A percentile compares a stretch with the other conserved stretches of the same genome.
Conservation (phyloP, 2,797 vertebrate genomes). For the Glossophaga mutica region DNA sequence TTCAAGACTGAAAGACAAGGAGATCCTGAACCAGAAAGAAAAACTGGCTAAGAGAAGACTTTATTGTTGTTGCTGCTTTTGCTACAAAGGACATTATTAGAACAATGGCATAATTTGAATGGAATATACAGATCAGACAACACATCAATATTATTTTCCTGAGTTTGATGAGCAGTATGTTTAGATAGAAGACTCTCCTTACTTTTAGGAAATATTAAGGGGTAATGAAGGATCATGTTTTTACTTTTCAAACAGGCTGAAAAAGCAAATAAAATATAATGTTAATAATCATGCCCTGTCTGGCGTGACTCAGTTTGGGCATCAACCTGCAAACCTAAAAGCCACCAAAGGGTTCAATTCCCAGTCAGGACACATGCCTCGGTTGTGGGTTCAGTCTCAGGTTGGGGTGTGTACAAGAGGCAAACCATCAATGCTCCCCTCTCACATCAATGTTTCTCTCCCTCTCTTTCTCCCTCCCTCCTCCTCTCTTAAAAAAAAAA, state of each 20-base stretch:
- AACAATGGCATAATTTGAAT: neutral
- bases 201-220: neutral
- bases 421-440: neutral
- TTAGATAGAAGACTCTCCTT: neutral
- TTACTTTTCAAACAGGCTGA: neutral
- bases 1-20: neutral
- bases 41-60: neutral
- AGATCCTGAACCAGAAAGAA: neutral
- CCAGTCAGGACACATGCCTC: neutral
- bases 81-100: neutral
- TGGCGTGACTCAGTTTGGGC: neutral
- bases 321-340: neutral
- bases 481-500: neutral
- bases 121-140: neutral
- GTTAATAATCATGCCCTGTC: neutral
- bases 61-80: accelerated
- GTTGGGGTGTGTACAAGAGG: neutral
- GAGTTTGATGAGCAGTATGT: neutral
- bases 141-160: neutral
- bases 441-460: neutral
- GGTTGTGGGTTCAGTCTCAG: neutral
- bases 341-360: neutral
- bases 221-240: neutral
- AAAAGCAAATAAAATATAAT: neutral
- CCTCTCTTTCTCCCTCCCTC: neutral